Evolutionary conservation across 2,888 invertebrate species (phyloP), one percentile per base, ranked within the genome.

Genomic region (Priapulus caudatus): DNA sequence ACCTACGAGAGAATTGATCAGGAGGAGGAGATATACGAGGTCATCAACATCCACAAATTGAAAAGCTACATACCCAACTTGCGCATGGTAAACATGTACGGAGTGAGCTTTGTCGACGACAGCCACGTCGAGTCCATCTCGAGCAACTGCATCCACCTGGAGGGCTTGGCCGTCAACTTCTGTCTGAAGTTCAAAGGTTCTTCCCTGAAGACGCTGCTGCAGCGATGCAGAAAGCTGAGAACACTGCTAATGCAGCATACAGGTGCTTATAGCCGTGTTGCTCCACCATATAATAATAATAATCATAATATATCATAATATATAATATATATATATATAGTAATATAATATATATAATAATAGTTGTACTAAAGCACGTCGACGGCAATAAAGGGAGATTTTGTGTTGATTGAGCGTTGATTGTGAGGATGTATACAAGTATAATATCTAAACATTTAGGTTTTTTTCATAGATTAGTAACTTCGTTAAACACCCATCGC

Each of bases 11-110:
- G 93, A 69, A 84, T 92, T 2, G 92, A 95, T 69, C 97, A 95
- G 65, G 97, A 98, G 66, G 98, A 99, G 67, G 98, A 99, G 75
- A 93, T 97, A 62, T 95, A 95, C 72, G 95, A 95, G 72, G 93
- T 93, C 3, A 92, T 99, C 63, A 99, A 99, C 75, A 92, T 99
- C 21, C 93, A 95, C 72, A 98, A 95, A 69, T 77, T 99, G 52
- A 98, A 98, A 73, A 88, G 92, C 0, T 95, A 95, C 3, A 93
- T 95, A 0, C 98, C 98, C 0, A 99, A 98, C 74, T 76, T 98
- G 56, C 78, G 92, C 57, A 91, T 97, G 4, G 95, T 99, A 65
- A 99, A 98, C 72, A 75, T 99, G 48, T 99, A 95, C 70, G 98
- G 98, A 0, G 97, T 98, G 60, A 92, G 92, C 72, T 95, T 95